Percentiles rank a stretch among this genome's conserved stretches.
These are phyloP conservation scores for Drosophila stalkeri DNA, from an alignment of 2,888 invertebrate species.

Conservation along the genomic window DNA sequence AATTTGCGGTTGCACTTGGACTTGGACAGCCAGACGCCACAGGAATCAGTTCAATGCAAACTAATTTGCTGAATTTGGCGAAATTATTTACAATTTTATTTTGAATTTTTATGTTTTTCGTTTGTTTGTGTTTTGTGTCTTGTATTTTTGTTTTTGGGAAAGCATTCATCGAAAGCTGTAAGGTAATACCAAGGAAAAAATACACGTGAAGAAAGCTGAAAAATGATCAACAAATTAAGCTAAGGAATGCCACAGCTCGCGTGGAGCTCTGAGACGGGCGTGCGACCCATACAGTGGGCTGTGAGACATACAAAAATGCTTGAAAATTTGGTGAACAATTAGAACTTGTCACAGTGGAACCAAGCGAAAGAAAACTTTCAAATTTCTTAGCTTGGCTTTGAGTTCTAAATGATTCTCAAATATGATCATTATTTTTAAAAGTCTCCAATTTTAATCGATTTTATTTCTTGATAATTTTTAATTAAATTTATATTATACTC, in stretches of 20 bases:
- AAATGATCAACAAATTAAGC: constrained; percentile 49
- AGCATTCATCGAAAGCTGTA: constrained; percentile 37
- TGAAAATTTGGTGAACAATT: neutral
- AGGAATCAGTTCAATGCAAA: constrained; percentile 49
- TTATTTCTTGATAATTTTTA: no score
- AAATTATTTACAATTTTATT: constrained; percentile 30
- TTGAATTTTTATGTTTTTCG: neutral
- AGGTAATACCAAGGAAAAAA: constrained; percentile 38
- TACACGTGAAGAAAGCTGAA: constrained; percentile 51
- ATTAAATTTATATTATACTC: no score
- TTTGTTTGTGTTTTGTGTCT: neutral
- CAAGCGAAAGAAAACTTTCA: neutral
- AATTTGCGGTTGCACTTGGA: constrained; percentile 57
- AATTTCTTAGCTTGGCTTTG: neutral
- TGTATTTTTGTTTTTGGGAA: constrained; percentile 26
- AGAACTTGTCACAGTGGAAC: neutral
- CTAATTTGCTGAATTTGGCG: constrained; percentile 44
- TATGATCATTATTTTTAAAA: no score
- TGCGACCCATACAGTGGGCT: constrained; percentile 57
- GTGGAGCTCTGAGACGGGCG: constrained; percentile 40
- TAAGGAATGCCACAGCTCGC: constrained; percentile 35
- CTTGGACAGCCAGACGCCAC: constrained; percentile 68
- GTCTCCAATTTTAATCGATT: no score
- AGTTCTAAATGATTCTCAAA: neutral
- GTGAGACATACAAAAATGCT: neutral